Conservation (phyloP, 2,113 vertebrate species). For the Phylloscopus whistleri region DNA sequence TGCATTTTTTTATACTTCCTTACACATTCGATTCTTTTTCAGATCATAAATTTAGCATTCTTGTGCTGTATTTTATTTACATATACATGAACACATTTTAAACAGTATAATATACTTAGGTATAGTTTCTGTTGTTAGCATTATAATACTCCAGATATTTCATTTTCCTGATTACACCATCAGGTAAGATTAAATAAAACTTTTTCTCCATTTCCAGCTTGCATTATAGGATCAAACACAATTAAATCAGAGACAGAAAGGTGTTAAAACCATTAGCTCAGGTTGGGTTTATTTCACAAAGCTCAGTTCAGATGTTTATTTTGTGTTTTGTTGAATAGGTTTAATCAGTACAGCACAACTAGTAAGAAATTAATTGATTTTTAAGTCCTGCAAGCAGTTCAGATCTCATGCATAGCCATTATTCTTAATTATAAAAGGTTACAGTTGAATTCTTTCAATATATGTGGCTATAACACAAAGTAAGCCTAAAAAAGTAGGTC, state of each 20-base stretch:
- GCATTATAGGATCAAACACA: slow-evolving; percentile 40
- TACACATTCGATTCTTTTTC: not conserved
- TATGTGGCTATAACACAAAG: slow-evolving; percentile 37
- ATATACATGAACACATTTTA: not conserved
- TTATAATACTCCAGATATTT: slow-evolving; percentile 27
- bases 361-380: slow-evolving; percentile 72
- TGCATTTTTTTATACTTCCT: not conserved
- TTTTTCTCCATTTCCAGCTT: slow-evolving; percentile 38
- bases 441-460: slow-evolving; percentile 52
- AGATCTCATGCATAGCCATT: slow-evolving; percentile 40
- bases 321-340: slow-evolving; percentile 38
- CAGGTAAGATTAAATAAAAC: slow-evolving; percentile 40
- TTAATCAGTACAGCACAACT: slow-evolving; percentile 48
- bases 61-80: not conserved
- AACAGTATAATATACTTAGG: not conserved
- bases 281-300: slow-evolving; percentile 28
- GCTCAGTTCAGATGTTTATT: slow-evolving; percentile 48
- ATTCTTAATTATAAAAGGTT: slow-evolving; percentile 68
- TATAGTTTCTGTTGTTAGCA: not conserved
- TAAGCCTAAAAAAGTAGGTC: slow-evolving; percentile 37
- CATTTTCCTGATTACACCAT: slow-evolving; percentile 24
- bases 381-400: slow-evolving; percentile 56
- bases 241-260: slow-evolving; percentile 49
- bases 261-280: slow-evolving; percentile 46
- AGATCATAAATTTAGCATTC: not conserved